phyloP scores from a whole-genome alignment of 2,113 vertebrate genomes.

The Leucosticte australis region DNA sequence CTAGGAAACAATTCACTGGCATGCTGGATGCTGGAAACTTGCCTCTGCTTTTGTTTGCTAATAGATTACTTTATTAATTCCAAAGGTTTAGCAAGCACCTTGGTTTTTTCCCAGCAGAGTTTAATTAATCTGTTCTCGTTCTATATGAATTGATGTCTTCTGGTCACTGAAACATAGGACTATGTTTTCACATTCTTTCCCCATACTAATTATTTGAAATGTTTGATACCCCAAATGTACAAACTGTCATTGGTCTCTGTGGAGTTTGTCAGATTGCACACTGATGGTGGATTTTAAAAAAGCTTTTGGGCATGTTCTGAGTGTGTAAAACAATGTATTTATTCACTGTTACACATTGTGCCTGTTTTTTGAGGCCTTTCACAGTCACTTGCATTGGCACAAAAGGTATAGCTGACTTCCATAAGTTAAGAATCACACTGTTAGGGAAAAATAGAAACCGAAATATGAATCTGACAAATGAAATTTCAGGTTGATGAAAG shows the following conservation, averaged over 20 bases:
- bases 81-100: not conserved
- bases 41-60: constrained; percentile 35
- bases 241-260: not conserved
- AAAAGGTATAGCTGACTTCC: not conserved
- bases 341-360: not conserved
- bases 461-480: not conserved
- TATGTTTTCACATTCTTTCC: not conserved
- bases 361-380: not conserved
- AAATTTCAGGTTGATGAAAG: not conserved
- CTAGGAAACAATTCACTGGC: constrained; percentile 1
- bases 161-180: not conserved
- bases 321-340: not conserved
- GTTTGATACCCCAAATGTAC: not conserved
- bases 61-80: not conserved
- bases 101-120: not conserved
- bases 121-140: not conserved
- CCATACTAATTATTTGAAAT: not conserved
- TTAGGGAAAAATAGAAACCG: not conserved
- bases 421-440: not conserved
- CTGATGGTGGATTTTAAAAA: not conserved
- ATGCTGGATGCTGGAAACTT: constrained; percentile 14
- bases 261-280: not conserved
- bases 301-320: not conserved
- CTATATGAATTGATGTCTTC: not conserved
- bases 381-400: not conserved